A percentile compares a stretch with the other conserved stretches of the same genome.
Conservation (phyloP, 1,140 invertebrate genomes). For the Ephestia elutella region DNA sequence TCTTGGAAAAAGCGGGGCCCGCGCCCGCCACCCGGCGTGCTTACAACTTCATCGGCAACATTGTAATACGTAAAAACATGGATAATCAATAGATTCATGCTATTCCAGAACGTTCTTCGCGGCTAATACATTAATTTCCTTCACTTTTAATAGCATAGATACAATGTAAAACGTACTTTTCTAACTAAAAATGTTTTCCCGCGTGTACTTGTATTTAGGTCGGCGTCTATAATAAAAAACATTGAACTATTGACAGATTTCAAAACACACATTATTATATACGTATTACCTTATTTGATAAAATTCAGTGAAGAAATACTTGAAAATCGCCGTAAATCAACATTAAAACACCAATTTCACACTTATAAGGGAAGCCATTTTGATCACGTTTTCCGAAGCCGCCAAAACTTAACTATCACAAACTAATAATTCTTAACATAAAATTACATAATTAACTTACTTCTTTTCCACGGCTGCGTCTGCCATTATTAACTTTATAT, state of each 20-base stretch:
- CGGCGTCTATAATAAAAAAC: conserved; percentile 38
- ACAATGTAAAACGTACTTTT: conserved; percentile 2
- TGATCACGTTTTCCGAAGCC: conserved; percentile 67
- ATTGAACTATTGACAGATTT: conserved; percentile 30
- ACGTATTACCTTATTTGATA: not conserved
- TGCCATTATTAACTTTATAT: conserved; percentile 60
- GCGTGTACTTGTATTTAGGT: conserved; percentile 45
- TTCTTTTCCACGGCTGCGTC: conserved; percentile 72
- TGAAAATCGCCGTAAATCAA: conserved; percentile 22
- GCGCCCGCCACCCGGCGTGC: conserved; percentile 52
- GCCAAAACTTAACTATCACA: conserved; percentile 46
- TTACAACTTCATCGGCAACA: conserved; percentile 44
- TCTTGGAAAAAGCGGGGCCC: conserved; percentile 50
- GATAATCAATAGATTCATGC: conserved; percentile 19
- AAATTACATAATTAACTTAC: conserved; percentile 50
- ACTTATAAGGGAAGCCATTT: conserved; percentile 68
- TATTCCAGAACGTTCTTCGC: not conserved
- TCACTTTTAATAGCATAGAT: not conserved
- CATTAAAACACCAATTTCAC: conserved; percentile 26
- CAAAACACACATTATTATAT: conserved; percentile 17
- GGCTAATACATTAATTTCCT: not conserved
- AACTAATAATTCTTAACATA: conserved; percentile 26
- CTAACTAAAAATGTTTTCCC: conserved; percentile 52
- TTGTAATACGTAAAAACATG: conserved; percentile 29
- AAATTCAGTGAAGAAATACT: conserved; percentile 14